A percentile compares a stretch with the other conserved stretches of the same genome.
Evolutionary conservation across 1,140 invertebrate species (phyloP).

Genomic region (Drosophila watanabei): DNA sequence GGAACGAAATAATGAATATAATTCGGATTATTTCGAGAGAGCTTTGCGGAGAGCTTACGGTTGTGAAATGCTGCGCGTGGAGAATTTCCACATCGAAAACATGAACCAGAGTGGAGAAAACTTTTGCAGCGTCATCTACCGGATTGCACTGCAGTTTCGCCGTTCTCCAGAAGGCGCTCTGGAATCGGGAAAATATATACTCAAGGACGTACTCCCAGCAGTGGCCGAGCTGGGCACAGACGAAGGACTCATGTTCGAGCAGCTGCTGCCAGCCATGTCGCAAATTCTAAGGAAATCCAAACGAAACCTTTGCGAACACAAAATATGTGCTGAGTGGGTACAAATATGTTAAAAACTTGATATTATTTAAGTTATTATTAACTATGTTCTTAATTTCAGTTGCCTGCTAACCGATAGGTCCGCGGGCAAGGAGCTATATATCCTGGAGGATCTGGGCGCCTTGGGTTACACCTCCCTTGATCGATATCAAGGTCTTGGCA

Average conservation of each 20-base stretch:
- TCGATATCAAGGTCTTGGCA: constrained; percentile 44
- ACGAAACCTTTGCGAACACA: constrained; percentile 16
- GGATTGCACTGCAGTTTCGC: constrained; percentile 51
- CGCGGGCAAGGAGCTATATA: constrained; percentile 49
- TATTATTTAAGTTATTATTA: background rate
- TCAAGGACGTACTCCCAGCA: constrained; percentile 60
- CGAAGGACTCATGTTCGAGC: constrained; percentile 59
- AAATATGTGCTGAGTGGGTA: constrained; percentile 63
- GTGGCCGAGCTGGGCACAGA: constrained; percentile 58
- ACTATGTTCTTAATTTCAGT: background rate
- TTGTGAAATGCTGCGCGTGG: constrained; percentile 43
- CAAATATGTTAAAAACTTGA: no score
- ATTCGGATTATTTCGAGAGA: constrained; percentile 46
- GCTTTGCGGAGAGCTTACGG: constrained; percentile 52
- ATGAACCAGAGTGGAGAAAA: constrained; percentile 62
- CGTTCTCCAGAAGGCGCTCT: constrained; percentile 19
- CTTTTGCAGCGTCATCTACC: constrained; percentile 72
- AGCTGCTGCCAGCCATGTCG: constrained; percentile 60
- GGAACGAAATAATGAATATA: constrained; percentile 10
- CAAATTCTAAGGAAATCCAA: constrained; percentile 28
- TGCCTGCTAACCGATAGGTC: constrained; percentile 46
- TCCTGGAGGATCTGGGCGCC: constrained; percentile 67
- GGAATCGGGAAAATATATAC: constrained; percentile 44
- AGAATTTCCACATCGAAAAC: constrained; percentile 35
- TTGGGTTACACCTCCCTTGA: constrained; percentile 46